Conservation (phyloP, 2,888 invertebrate genomes). For the Zele albiditarsus region DNA sequence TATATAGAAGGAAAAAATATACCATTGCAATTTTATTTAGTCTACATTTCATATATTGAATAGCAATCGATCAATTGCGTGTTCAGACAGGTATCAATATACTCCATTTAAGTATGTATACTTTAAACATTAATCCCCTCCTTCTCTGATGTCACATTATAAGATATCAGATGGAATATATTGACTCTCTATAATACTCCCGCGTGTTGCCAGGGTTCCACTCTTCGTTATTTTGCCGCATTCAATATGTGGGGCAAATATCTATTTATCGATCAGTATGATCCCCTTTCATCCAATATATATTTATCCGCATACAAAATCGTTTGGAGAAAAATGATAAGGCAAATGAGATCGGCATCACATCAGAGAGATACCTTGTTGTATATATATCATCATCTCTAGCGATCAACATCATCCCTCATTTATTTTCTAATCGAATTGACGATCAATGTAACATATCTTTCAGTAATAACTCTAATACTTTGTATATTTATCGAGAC, state of each 20-base stretch:
- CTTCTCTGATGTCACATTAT: background rate
- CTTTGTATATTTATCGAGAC: background rate
- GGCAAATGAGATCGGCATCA: conserved; percentile 19
- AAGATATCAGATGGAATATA: conserved; percentile 21
- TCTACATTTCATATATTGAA: too few species aligned
- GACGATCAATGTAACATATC: conserved; percentile 18
- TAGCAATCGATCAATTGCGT: background rate
- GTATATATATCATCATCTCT: conserved; percentile 25
- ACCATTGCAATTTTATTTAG: too few species aligned
- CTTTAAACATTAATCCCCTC: too few species aligned
- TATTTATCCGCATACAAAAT: background rate
- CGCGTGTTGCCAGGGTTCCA: background rate
- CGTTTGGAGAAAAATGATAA: conserved; percentile 18
- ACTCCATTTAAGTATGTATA: background rate
- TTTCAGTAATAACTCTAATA: conserved; percentile 18
- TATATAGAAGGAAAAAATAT: too few species aligned
- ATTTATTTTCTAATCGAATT: conserved; percentile 21
- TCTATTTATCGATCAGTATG: background rate
- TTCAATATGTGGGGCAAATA: background rate
- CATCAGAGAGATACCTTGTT: background rate
- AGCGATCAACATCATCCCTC: background rate
- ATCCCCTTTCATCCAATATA: background rate
- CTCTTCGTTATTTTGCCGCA: too few species aligned
- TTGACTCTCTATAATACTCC: conserved; percentile 28
- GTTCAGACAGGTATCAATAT: background rate